Evolutionary conservation across 2,888 invertebrate species (phyloP), one percentile per base, ranked within the genome.

Genomic region (Unio pictorum): DNA sequence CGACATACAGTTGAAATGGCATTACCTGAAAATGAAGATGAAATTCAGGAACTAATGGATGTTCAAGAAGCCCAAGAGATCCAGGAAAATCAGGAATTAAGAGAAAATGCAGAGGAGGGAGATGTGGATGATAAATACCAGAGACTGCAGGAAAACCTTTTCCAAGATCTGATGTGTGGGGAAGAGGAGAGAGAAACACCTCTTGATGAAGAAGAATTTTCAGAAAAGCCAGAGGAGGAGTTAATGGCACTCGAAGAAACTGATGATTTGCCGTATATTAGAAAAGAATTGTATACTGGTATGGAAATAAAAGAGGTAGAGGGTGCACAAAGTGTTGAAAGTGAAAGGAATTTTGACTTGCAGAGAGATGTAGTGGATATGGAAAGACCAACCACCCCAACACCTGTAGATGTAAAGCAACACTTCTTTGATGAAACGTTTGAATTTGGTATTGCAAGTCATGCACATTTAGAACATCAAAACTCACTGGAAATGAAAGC

Each of bases 311-410:
- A 65, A 55, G 71, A 75, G 54, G 76, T 69, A 30, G 71, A 72
- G 66, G 70, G 67, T 45, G 71, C 72, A 64, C 54, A 68, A 63
- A 69, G 72, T 68, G 67, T 66, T 61, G 76, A 75, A 59, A 72
- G 74, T 61, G 62, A 72, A 57, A 75, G 74, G 28, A 71, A 66
- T 3, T 79, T 79, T 77, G 81, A 76, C 54, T 61, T 79, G 7
- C 72, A 72, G 60, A 74, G 87, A 8, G 87, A 89, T 63, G 87
- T 87, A 57, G 91, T 91, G 77, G 92, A 92, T n/a, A 90, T 92
- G 68, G 92, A 92, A 79, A 86, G 92, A 78, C 92, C 92, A 34
- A 83, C 88, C 62, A 91, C 92, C 17, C 92, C 93, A 55, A 85
- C 88, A 23, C 88, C 88, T 68, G 86, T 88, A 73, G 85, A 84